These are phyloP conservation scores for Anser brachyrhynchus DNA, from an alignment of 2,113 vertebrate genomes.

Conservation along the genomic window DNA sequence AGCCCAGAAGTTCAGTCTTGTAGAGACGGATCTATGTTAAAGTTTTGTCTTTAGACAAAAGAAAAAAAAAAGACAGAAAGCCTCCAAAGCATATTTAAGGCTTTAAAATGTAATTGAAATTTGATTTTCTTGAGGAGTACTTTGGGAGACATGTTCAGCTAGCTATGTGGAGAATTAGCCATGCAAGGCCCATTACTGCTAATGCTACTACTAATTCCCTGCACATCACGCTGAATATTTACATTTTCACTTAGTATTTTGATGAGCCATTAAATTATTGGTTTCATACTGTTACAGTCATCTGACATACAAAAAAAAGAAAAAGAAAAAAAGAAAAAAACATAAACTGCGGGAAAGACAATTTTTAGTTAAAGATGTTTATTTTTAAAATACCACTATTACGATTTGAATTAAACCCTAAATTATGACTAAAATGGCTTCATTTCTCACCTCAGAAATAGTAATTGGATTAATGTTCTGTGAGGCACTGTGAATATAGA, in stretches of 20 bases:
- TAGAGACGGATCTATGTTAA: neutral
- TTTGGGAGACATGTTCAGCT: conserved; percentile 23
- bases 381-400: neutral
- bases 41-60: neutral
- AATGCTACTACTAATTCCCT: conserved; percentile 38
- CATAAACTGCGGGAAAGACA: neutral
- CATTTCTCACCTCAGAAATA: neutral
- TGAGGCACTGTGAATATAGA: neutral
- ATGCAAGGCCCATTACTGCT: neutral
- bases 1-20: neutral
- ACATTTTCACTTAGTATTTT: conserved; percentile 5
- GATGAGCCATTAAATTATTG: neutral
- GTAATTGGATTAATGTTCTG: neutral
- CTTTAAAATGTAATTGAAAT: conserved; percentile 28
- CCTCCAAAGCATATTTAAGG: conserved; percentile 2
- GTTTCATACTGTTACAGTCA: neutral
- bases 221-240: conserved; percentile 25
- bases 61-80: neutral
- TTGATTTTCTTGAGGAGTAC: neutral
- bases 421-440: neutral
- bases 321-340: neutral
- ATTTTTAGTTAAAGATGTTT: neutral
- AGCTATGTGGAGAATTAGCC: conserved; percentile 26
- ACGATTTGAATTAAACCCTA: neutral
- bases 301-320: neutral